Evolutionary conservation across 2,113 vertebrate genomes (phyloP), one percentile per base, ranked within the genome.

Genomic region (Rhinoderma darwinii): DNA sequence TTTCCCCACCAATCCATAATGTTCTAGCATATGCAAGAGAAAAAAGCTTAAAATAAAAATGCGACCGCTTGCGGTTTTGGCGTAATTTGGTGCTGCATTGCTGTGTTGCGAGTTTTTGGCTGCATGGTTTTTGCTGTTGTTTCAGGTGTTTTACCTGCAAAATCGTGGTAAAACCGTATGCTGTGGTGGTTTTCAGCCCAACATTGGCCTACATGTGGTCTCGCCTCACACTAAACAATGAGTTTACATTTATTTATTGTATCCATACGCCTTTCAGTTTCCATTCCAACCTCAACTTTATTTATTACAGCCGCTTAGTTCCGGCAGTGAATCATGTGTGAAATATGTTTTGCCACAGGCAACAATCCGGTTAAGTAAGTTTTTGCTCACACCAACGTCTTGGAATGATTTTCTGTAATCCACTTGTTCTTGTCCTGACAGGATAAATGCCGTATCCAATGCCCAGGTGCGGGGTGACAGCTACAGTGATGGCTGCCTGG

Each of bases 371-470:
- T 79, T 47, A 1, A 27, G 39, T 47, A 27, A 11, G 73, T 27
- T 44, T 44, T 9, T 77, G 39, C 11, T 35, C 9, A 25, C 44
- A 22, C 11, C 27, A 7, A 1, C 10, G 7, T 80, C 11, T 39
- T 39, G 20, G 15, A 10, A 35, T 25, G 17, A 79, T 39, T 35
- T 51, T 22, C 30, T 59, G 44, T 56, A 54, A 56, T 50, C 1
- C 30, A 30, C 47, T 25, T 80, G 30, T 3, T 88, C 25, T 72
- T 78, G 83, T 44, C 73, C 1, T 86, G 87, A 7, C 88, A 98
- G 97, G 97, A 97, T 98, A 91, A 98, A 98, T 72, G 97, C 97
- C 1, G 97, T 98, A 37, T 98, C 97, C 73, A 98, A 98, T 14
- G 96, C 96, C 7, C 97, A 98, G 89, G 96, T 98, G 91, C 94